These are phyloP conservation scores for Notothenia coriiceps DNA, from an alignment of 2,113 vertebrate species.

Conservation along the genomic window DNA sequence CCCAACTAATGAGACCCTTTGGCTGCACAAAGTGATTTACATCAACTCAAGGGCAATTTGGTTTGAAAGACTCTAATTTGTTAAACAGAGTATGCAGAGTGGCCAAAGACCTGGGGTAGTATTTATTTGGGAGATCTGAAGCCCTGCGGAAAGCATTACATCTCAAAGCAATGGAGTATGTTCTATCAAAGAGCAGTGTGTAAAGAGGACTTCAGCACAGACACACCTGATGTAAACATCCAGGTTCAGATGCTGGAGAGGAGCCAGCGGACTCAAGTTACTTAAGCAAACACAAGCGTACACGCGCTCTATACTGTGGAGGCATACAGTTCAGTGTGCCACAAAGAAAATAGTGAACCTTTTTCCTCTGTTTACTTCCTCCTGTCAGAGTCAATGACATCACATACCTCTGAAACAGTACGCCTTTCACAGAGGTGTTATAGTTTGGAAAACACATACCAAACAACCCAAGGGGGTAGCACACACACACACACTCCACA, in stretches of 20 bases:
- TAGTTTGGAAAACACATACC: conserved; percentile 27
- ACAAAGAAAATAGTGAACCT: conserved; percentile 23
- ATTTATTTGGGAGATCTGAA: conserved; percentile 8
- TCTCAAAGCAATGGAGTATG: not conserved
- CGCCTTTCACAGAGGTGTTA: conserved; percentile 40
- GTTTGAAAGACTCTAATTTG: conserved; percentile 21
- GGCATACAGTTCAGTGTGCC: conserved; percentile 23
- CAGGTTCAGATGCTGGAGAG: conserved; percentile 43
- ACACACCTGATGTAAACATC: conserved; percentile 65
- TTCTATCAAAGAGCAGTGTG: conserved; percentile 2
- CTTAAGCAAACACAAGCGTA: conserved; percentile 49
- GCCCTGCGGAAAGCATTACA: not conserved
- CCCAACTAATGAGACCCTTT: conserved; percentile 45
- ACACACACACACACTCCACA: not conserved
- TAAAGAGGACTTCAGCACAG: conserved; percentile 20
- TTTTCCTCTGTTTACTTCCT: not conserved
- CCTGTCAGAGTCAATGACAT: conserved; percentile 26
- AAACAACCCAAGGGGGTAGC: conserved; percentile 5
- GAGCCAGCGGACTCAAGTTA: conserved; percentile 35
- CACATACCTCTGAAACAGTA: conserved; percentile 29
- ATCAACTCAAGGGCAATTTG: conserved; percentile 15
- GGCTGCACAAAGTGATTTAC: conserved; percentile 34
- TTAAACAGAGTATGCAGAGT: not conserved
- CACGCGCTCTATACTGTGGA: not conserved
- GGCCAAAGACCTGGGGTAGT: conserved; percentile 11